Evolutionary conservation across 2,797 vertebrate species (phyloP).

Genomic region (Holocentrus rufus): DNA sequence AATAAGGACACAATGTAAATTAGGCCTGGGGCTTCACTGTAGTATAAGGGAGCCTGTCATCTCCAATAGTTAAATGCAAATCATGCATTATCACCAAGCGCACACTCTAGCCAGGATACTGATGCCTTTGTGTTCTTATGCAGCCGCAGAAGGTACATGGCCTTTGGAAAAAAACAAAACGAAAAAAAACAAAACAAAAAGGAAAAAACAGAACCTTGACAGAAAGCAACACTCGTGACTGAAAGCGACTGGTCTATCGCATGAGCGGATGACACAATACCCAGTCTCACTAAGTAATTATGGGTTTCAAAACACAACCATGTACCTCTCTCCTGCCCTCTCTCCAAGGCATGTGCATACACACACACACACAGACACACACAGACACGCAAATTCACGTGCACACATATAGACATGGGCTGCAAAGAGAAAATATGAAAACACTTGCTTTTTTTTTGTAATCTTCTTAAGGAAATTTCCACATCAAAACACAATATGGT

Average conservation of each 20-base stretch:
- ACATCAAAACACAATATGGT: constrained; percentile 66
- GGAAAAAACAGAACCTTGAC: constrained; percentile 71
- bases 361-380: constrained; percentile 43
- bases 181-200: no score
- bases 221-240: constrained; percentile 71
- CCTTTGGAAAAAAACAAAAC: constrained; percentile 48
- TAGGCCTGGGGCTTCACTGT: constrained; percentile 58
- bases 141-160: constrained; percentile 61
- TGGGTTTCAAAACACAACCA: constrained; percentile 76
- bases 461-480: constrained; percentile 68
- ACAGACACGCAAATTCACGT: constrained; percentile 19
- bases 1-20: constrained; percentile 80
- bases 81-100: constrained; percentile 73
- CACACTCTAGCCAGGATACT: constrained; percentile 68
- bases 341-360: constrained; percentile 47
- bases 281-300: constrained; percentile 73
- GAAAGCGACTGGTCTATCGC: constrained; percentile 78
- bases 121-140: constrained; percentile 72
- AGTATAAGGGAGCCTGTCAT: constrained; percentile 70
- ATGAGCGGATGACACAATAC: constrained; percentile 69
- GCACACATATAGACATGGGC: constrained; percentile 31
- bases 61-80: constrained; percentile 79
- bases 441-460: constrained; percentile 46
- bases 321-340: constrained; percentile 65
- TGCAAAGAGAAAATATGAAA: constrained; percentile 52